Evolutionary conservation across 2,113 vertebrate species (phyloP), one percentile per base, ranked within the genome.

Genomic region (Pedetes capensis): DNA sequence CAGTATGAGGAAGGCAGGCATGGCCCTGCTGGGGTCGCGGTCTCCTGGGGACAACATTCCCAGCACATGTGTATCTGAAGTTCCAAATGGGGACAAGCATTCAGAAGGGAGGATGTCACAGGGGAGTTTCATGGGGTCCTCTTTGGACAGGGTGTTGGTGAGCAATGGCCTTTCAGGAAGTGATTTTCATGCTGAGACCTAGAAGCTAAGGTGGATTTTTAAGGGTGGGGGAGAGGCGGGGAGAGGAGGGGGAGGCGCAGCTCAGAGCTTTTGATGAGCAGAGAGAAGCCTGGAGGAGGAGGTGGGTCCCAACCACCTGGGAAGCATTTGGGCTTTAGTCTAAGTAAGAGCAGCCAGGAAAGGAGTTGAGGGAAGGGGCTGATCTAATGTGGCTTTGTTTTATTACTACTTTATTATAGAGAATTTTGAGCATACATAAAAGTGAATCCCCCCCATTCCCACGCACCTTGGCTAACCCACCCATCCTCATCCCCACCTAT

Each of bases 301-400:
- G 23, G 22, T 6, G 22, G 34, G 64, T 20, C n/a, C n/a, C 2
- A 0, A 23, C 14, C 39, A 37, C 8, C 0, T 0, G 20, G 78
- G 63, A 16, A 72, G 61, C 12, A 6, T 18, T 63, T 32, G 34
- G 39, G 22, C 49, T 44, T 76, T 76, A 10, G 22, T 59, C 23
- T 44, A 55, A 86, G 20, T 22, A 34, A 72, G n/a, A 18, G 76
- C 39, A 37, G 29, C 11, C 25, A 32, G 39, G 29, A 86, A 34
- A n/a, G n/a, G 18, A 66, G 32, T 25, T 3, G 11, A 22, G 66
- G 86, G 49, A 29, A 27, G 23, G 16, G 8, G n/a, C 55, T 20
- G 42, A 42, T 23, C 55, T 74, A 66, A 37, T 53, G 53, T 51
- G 42, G 17, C 37, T 37, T 34, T 49, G 13, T 63, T 87, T 47